Conservation (phyloP, 2,113 vertebrate species). For the Aphyosemion australe region DNA sequence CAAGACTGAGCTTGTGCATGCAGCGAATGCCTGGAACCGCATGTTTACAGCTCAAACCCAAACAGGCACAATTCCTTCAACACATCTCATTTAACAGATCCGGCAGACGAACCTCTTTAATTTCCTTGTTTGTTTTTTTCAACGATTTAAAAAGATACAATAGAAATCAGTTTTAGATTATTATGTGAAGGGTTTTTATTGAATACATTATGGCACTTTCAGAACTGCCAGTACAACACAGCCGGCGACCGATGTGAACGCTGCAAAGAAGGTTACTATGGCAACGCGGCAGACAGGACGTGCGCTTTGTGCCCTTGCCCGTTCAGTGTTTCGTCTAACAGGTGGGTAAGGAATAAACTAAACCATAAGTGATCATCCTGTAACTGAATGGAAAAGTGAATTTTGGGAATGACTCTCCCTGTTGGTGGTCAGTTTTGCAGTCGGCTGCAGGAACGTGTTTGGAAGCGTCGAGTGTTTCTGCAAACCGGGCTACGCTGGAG, state of each 20-base stretch:
- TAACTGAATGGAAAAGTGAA: neutral
- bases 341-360: conserved; percentile 67
- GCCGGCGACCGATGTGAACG: conserved; percentile 88
- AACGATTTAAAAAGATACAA: neutral
- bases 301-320: conserved; percentile 89
- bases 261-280: conserved; percentile 90
- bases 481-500: conserved; percentile 86
- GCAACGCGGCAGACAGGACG: conserved; percentile 76
- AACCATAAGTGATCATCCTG: neutral
- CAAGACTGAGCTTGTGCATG: conserved; percentile 58
- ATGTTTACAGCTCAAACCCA: conserved; percentile 17
- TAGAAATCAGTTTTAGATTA: too few relatives aligned
- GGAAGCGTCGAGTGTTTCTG: conserved; percentile 85
- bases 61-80: conserved; percentile 9
- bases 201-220: conserved; percentile 27
- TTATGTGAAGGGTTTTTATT: too few relatives aligned
- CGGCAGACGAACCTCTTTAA: too few relatives aligned
- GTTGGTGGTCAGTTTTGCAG: conserved; percentile 84
- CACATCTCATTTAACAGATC: too few relatives aligned
- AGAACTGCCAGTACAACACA: conserved; percentile 90
- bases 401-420: conserved; percentile 3
- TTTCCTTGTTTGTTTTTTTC: neutral
- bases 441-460: conserved; percentile 81
- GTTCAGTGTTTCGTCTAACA: conserved; percentile 74
- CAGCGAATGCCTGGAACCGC: conserved; percentile 5